Percentiles rank a stretch among this genome's conserved stretches.
phyloP scores from a whole-genome alignment of 2,888 invertebrate species.

The Eupithecia inturbata region DNA sequence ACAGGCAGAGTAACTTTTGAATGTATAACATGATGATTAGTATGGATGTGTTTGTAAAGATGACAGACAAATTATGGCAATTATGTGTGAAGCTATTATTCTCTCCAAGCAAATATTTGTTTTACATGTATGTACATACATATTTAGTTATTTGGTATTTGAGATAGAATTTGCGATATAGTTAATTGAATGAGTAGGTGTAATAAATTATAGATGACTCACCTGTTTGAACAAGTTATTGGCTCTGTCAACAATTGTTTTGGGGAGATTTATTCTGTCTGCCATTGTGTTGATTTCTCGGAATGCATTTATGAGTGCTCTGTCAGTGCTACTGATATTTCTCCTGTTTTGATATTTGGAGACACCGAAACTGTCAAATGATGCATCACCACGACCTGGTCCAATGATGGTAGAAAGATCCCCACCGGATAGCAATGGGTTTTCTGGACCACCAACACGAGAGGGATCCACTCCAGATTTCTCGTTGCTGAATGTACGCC shows the following conservation, averaged over 20 bases:
- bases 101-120: background rate
- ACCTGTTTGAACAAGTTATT: conserved; percentile 98
- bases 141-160: background rate
- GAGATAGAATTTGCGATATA: background rate
- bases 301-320: conserved; percentile 97
- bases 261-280: conserved; percentile 97
- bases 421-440: conserved; percentile 96
- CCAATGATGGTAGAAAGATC: conserved; percentile 98
- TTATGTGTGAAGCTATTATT: background rate
- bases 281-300: conserved; percentile 99
- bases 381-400: conserved; percentile 89
- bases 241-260: conserved; percentile 98
- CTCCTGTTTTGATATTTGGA: conserved; percentile 90
- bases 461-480: conserved; percentile 98
- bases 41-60: background rate
- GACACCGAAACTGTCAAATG: conserved; percentile 94
- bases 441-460: conserved; percentile 99
- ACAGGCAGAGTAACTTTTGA: too few relatives aligned
- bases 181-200: background rate
- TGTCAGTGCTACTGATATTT: conserved; percentile 95
- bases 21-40: too few relatives aligned
- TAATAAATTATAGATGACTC: too few relatives aligned
- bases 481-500: conserved; percentile 99
- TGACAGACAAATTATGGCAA: background rate
- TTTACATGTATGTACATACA: background rate